Percentiles rank a stretch among this genome's conserved stretches.
phyloP scores from a whole-genome alignment of 2,797 vertebrate genomes.

The Ctenochaetus hawaiiensis region DNA sequence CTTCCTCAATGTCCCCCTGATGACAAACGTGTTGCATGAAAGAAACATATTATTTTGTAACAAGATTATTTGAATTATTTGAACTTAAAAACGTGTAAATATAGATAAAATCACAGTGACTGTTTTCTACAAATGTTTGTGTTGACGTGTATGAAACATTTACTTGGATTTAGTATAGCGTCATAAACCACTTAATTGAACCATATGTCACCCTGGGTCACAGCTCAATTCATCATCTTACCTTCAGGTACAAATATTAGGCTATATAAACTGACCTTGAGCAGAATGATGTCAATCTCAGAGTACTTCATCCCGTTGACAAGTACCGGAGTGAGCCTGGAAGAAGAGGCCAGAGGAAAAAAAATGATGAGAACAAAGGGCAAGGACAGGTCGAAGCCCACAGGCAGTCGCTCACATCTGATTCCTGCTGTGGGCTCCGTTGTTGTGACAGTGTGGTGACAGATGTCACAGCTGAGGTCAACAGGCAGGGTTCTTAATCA shows the following conservation, averaged over 20 bases:
- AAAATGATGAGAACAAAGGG: slow-evolving; percentile 54
- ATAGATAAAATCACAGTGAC: background rate
- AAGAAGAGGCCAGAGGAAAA: slow-evolving; percentile 31
- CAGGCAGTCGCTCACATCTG: slow-evolving; percentile 56
- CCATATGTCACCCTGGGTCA: slow-evolving; percentile 29
- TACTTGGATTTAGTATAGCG: background rate
- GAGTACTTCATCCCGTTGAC: slow-evolving; percentile 99
- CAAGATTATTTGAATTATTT: background rate
- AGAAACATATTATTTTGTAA: background rate
- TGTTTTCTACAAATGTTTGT: background rate
- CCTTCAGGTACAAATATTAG: slow-evolving; percentile 34
- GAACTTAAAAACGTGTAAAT: background rate
- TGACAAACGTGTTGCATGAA: background rate
- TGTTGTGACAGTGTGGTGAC: slow-evolving; percentile 57
- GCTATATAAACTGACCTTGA: slow-evolving; percentile 89
- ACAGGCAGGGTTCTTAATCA: slow-evolving; percentile 69
- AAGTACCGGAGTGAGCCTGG: slow-evolving; percentile 94
- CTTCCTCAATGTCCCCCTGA: slow-evolving; percentile 96
- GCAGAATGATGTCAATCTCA: slow-evolving; percentile 97
- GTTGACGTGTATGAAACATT: background rate
- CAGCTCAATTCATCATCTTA: slow-evolving; percentile 12
- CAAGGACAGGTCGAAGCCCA: slow-evolving; percentile 56
- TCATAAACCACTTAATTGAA: slow-evolving; percentile 19
- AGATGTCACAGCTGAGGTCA: slow-evolving; percentile 66
- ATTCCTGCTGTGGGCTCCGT: slow-evolving; percentile 41